phyloP scores from a whole-genome alignment of 2,113 vertebrate species.

The Xenopus tropicalis region DNA sequence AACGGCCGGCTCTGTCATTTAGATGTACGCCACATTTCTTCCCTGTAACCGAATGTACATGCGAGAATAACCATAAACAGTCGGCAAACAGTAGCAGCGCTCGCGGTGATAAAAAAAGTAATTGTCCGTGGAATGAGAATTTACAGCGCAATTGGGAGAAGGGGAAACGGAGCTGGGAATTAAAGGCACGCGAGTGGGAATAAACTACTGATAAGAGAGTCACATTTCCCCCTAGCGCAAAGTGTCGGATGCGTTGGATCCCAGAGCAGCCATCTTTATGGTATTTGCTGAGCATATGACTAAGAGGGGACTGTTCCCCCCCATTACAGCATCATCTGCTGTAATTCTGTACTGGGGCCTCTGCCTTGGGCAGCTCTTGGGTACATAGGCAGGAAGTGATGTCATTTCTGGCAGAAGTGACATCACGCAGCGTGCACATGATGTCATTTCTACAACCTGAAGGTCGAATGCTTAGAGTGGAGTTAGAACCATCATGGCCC shows the following conservation, averaged over 20 bases:
- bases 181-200: slow-evolving; percentile 51
- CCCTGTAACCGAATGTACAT: slow-evolving; percentile 20
- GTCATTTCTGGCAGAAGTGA: too few relatives aligned
- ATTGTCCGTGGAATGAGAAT: slow-evolving; percentile 47
- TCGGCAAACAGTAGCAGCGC: slow-evolving; percentile 36
- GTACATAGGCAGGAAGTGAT: too few relatives aligned
- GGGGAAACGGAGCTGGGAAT: slow-evolving; percentile 26
- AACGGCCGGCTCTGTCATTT: slow-evolving; percentile 40
- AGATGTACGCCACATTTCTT: slow-evolving; percentile 30
- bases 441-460: too few relatives aligned
- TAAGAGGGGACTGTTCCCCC: slow-evolving; percentile 43
- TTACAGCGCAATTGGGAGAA: slow-evolving; percentile 50
- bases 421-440: too few relatives aligned
- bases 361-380: too few relatives aligned
- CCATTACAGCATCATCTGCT: too few relatives aligned
- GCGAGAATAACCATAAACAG: slow-evolving; percentile 30
- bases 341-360: too few relatives aligned
- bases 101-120: slow-evolving; percentile 35
- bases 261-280: slow-evolving; percentile 52
- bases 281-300: slow-evolving; percentile 54
- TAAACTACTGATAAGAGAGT: slow-evolving; percentile 55
- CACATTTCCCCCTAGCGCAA: slow-evolving; percentile 59
- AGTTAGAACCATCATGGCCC: too few relatives aligned
- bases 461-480: too few relatives aligned
- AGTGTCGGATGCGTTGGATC: slow-evolving; percentile 53